Percentiles rank a stretch among this genome's conserved stretches.
Conservation (phyloP, 2,113 vertebrate species). For the Lepidothrix coronata region DNA sequence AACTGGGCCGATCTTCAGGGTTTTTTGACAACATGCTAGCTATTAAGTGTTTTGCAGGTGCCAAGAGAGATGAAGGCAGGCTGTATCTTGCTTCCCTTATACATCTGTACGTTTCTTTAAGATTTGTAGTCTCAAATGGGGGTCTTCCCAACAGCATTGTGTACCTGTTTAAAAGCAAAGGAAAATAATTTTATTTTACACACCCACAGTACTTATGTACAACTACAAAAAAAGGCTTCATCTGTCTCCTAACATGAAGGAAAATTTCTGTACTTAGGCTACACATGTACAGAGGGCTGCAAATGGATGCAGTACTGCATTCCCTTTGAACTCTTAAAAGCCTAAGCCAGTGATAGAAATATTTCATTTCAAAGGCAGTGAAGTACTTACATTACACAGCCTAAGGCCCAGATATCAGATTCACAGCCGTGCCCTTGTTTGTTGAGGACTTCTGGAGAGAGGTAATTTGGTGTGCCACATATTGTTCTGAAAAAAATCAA, state of each 20-base stretch:
- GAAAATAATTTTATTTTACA: not conserved
- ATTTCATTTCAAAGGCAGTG: not conserved
- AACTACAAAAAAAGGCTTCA: not conserved
- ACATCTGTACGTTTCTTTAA: constrained; percentile 96
- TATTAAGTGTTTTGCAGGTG: constrained; percentile 90
- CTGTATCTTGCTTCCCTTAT: constrained; percentile 94
- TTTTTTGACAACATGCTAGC: constrained; percentile 90
- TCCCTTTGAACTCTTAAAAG: not conserved
- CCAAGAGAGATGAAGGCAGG: constrained; percentile 87
- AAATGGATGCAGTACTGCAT: not conserved
- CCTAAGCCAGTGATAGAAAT: not conserved
- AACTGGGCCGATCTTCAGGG: constrained; percentile 88
- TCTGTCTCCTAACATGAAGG: not conserved
- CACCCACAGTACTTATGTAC: not conserved
- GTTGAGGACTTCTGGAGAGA: constrained; percentile 98
- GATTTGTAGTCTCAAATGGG: constrained; percentile 96
- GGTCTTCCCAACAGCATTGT: constrained; percentile 95
- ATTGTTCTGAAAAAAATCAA: constrained; percentile 85
- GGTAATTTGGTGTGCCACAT: constrained; percentile 97
- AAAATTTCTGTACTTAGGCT: not conserved
- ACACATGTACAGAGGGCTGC: not conserved
- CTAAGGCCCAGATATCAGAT: constrained; percentile 97
- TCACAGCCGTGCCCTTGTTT: constrained; percentile 98
- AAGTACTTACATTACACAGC: constrained; percentile 96
- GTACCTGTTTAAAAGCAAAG: constrained; percentile 79